phyloP scores from a whole-genome alignment of 2,888 invertebrate species.

The Ephialtes manifestator region DNA sequence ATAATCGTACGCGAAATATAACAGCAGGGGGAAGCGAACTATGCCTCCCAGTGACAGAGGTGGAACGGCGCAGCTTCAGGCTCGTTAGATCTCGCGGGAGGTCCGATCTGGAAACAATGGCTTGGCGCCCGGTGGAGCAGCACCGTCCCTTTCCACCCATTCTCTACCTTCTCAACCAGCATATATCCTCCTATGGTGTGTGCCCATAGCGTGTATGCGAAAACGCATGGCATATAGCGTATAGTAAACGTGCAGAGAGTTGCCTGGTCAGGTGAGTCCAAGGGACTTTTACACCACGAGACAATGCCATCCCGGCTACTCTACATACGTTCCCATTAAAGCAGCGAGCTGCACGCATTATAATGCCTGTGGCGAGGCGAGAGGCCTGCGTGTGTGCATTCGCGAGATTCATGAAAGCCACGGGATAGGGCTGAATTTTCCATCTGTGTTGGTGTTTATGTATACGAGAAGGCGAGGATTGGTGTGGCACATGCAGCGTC shows the following conservation, averaged over 20 bases:
- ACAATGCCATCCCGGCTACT: slow-evolving; percentile 81
- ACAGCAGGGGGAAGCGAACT: slow-evolving; percentile 37
- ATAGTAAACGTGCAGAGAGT: slow-evolving; percentile 37
- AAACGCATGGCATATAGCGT: slow-evolving; percentile 49
- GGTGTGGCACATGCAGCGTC: slow-evolving; percentile 42
- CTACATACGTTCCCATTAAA: slow-evolving; percentile 83
- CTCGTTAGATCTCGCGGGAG: slow-evolving; percentile 80
- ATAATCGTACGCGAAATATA: slow-evolving; percentile 62
- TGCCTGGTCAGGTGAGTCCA: slow-evolving; percentile 77
- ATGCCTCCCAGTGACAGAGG: slow-evolving; percentile 36
- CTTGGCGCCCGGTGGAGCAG: slow-evolving; percentile 76
- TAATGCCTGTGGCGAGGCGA: slow-evolving; percentile 74
- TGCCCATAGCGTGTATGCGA: slow-evolving; percentile 39
- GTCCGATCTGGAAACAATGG: slow-evolving; percentile 80
- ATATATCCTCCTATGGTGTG: slow-evolving; percentile 42
- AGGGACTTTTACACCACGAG: slow-evolving; percentile 76
- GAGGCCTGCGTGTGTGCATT: slow-evolving; percentile 60
- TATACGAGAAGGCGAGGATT: slow-evolving; percentile 48
- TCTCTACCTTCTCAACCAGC: slow-evolving; percentile 49
- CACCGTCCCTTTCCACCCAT: slow-evolving; percentile 56
- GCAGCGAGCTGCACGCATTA: slow-evolving; percentile 81
- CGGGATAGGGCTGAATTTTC: slow-evolving; percentile 53
- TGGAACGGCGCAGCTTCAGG: slow-evolving; percentile 66
- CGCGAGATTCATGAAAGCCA: slow-evolving; percentile 62
- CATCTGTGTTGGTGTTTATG: slow-evolving; percentile 30